Evolutionary conservation across 2,113 vertebrate genomes (phyloP), one percentile per base, ranked within the genome.

Genomic region (Lepisosteus oculatus): DNA sequence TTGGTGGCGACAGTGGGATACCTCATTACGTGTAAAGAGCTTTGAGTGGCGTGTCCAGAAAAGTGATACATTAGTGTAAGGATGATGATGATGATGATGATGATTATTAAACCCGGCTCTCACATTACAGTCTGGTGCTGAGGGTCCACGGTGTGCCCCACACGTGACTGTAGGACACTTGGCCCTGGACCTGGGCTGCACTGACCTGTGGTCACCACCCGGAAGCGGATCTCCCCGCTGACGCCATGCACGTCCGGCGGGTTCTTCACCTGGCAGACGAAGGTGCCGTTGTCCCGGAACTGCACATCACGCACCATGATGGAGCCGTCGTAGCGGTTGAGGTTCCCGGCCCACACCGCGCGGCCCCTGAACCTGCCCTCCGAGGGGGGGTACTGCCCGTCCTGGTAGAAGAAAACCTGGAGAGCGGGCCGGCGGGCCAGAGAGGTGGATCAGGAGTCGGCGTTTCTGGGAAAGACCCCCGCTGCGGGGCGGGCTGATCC

Each of bases 191-290:
- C 0, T 0, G 3, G 57, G 4, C 5, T 9, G 4, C 4, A 76
- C 83, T 72, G 12, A 92, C 92, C 92, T 91, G 90, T 85, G 43
- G 78, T 73, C 71, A 93, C 96, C 0, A 99, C 96, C 0, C 83
- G 88, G 12, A 99, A 91, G 0, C 76, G 76, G 77, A 95, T 90
- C 77, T 95, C 86, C 13, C 96, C 97, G 0, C 92, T 75, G 0
- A 82, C 72, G 15, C 96, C 96, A 0, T 95, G 91, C 0, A 94
- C 93, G 0, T 99, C 97, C 0, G 96, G 97, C 0, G 93, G 93
- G 81, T 99, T 99, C 83, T 92, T 95, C 72, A 99, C 95, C 76
- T 94, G 94, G 78, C 97, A 98, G 71, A 85, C 89, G 79, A 95
- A 98, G 0, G 95, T 99, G 4, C 97, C 96, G 0, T 98, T 99